A percentile compares a stretch with the other conserved stretches of the same genome.
Evolutionary conservation across 2,113 vertebrate genomes (phyloP).

Genomic region (Dendropsophus ebraccatus): DNA sequence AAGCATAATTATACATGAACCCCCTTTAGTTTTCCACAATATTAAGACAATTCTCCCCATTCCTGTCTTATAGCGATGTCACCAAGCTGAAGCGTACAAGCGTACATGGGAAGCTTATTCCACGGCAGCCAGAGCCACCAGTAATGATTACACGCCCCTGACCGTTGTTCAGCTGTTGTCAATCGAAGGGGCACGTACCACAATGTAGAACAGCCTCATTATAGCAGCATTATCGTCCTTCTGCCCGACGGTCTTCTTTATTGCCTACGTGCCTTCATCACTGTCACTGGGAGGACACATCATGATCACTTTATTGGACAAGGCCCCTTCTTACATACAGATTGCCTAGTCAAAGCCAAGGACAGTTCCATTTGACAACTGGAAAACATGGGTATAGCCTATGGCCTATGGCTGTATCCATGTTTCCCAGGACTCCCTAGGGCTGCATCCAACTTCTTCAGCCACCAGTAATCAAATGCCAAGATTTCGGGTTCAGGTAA

Average conservation of each 20-base stretch:
- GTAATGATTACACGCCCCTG: conserved; percentile 24
- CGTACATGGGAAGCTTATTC: conserved; percentile 2
- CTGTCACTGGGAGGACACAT: not conserved
- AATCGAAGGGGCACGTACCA: not conserved
- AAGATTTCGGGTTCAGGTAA: too few species aligned
- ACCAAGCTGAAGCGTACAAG: not conserved
- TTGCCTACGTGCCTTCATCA: not conserved
- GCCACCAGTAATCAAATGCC: too few species aligned
- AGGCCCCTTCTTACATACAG: too few species aligned
- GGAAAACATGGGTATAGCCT: too few species aligned
- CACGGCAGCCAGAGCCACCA: not conserved
- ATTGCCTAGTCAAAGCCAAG: too few species aligned
- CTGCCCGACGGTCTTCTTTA: not conserved
- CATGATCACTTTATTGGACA: too few species aligned
- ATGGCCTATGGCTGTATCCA: too few species aligned
- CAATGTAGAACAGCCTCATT: not conserved
- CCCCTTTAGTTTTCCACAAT: not conserved
- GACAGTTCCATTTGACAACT: not conserved
- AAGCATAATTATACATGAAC: not conserved
- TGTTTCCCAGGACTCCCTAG: too few species aligned
- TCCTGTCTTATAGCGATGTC: conserved; percentile 36
- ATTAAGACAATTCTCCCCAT: conserved; percentile 17
- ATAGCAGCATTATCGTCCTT: not conserved
- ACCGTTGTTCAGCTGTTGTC: not conserved
- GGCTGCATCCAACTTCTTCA: too few species aligned